Base-by-base conservation (phyloP, 1,140 invertebrate genomes). In the Papilio xuthus region DNA sequence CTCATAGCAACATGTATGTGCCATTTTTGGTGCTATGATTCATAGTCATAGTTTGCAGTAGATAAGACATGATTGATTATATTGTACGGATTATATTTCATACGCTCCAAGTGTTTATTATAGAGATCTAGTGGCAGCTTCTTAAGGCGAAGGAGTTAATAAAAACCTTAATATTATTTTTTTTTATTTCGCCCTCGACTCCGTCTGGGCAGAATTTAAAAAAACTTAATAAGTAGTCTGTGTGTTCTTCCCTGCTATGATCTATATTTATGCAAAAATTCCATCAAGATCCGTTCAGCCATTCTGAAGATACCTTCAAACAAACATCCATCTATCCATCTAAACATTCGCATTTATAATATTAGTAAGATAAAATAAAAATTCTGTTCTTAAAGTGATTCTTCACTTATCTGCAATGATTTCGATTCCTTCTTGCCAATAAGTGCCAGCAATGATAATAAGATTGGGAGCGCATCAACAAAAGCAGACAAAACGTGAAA, bases 21-120 rank as follows among this genome's bases (percentile, higher is more conserved):
- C 26, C 60, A 63, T 63, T 15, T 63, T 63, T 63, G 60, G 23
- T 26, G 60, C 6, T 4, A 15, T 28, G 60, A 63, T 63, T 63
- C 37, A 79, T 75, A 13, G 32, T 32, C 6, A 32, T 32, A 32
- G 32, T 32, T 32, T 32, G 63, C 2, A 70, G 28, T 7, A 53
- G 53, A 60, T 28, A 71, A 37, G 20, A 78, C 56, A 37, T 78
- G 41, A 50, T 26, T 74, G n/a, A 74, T 50, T 26, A 32, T 53
- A 37, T 18, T 26, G 4, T 74, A 4, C 12, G 50, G 20, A 56
- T 23, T n/a, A 8, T 23, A 20, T 8, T 23, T 44, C 9, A 44
- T 12, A 44, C n/a, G 50, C 8, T 56, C 20, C 1, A 56, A n/a
- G 9, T 60, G 10, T 60, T 60, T 4, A 37, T 42, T 1, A 26